These are phyloP conservation scores for Mus caroli DNA, from an alignment of 2,797 vertebrate species.

Conservation along the genomic window DNA sequence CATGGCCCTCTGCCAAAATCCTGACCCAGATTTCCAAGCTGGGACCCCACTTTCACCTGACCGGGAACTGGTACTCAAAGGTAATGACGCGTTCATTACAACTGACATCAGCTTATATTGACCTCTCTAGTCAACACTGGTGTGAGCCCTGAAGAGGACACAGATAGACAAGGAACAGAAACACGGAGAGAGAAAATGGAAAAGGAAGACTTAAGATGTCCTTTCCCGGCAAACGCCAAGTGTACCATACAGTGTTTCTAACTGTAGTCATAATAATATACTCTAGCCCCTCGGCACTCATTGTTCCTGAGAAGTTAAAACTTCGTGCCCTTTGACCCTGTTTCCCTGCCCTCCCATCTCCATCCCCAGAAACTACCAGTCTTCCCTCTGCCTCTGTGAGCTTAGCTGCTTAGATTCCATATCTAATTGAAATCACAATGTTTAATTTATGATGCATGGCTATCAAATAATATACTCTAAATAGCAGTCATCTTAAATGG, in stretches of 20 bases:
- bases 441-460: not conserved
- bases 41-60: slow-evolving; percentile 83
- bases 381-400: not conserved
- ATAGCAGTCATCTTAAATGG: not conserved
- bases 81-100: slow-evolving; percentile 83
- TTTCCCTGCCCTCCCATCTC: not conserved
- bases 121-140: not conserved
- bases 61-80: slow-evolving; percentile 90
- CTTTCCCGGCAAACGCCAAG: not conserved
- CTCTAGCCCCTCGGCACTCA: not conserved
- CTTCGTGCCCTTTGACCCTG: not conserved
- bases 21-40: slow-evolving; percentile 89
- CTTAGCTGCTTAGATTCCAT: not conserved
- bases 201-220: not conserved
- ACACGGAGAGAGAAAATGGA: slow-evolving; percentile 34
- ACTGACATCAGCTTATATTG: not conserved
- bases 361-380: not conserved
- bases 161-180: not conserved
- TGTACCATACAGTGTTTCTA: not conserved
- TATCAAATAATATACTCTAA: not conserved
- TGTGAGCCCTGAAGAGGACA: slow-evolving; percentile 6
- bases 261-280: not conserved
- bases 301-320: not conserved
- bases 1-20: slow-evolving; percentile 92
- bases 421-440: not conserved